A percentile compares a stretch with the other conserved stretches of the same genome.
Conservation (phyloP, 2,888 invertebrate genomes). For the Zaprionus bogoriensis region DNA sequence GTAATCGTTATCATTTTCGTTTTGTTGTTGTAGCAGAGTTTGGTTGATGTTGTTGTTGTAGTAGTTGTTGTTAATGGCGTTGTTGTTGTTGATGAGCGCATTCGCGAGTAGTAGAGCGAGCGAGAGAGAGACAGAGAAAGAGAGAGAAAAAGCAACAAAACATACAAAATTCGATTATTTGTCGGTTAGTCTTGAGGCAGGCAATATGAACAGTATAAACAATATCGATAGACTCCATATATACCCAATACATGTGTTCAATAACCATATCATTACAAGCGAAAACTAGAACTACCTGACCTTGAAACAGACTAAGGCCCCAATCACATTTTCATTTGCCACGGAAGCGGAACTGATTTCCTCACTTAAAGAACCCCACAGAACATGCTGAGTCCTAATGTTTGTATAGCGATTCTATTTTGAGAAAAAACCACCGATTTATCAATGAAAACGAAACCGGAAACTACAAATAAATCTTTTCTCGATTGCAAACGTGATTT, state of each 20-base stretch:
- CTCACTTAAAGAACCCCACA: no score
- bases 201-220: slow-evolving; percentile 32
- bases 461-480: neutral
- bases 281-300: neutral
- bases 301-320: neutral
- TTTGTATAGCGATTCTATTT: no score
- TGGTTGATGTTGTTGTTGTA: slow-evolving; percentile 43
- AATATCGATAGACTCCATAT: slow-evolving; percentile 17
- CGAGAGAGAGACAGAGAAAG: slow-evolving; percentile 46
- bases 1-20: slow-evolving; percentile 25
- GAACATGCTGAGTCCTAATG: no score
- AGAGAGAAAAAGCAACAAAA: slow-evolving; percentile 63
- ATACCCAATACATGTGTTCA: slow-evolving; percentile 6
- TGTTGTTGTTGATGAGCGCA: slow-evolving; percentile 48
- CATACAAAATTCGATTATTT: slow-evolving; percentile 62
- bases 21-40: slow-evolving; percentile 22
- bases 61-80: slow-evolving; percentile 43
- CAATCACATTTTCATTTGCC: neutral
- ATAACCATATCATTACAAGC: neutral
- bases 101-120: slow-evolving; percentile 37
- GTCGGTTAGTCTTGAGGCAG: slow-evolving; percentile 53
- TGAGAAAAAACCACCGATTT: no score
- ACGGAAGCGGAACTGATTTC: no score
- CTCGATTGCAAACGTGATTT: neutral
- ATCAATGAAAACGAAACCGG: no score